Conservation (phyloP, 35 echinoderm and acorn worm genomes). For the Lytechinus pictus region DNA sequence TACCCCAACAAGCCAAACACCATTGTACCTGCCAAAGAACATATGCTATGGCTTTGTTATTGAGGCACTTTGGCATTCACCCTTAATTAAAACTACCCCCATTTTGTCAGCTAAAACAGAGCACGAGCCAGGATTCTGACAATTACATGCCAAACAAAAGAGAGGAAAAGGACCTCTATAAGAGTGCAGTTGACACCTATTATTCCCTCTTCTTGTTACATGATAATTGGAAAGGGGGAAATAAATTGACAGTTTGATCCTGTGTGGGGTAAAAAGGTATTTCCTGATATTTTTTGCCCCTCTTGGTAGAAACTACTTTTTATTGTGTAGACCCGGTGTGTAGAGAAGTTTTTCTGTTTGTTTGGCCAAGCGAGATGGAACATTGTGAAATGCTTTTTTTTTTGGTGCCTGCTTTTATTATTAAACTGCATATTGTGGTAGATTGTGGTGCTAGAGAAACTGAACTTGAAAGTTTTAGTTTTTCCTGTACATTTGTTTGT, state of each 20-base stretch:
- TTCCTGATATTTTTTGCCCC: not conserved
- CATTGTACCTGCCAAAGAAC: not conserved
- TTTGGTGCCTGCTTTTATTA: too few relatives aligned
- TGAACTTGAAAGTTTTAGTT: too few relatives aligned
- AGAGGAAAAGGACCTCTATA: not conserved
- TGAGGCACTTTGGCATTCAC: not conserved
- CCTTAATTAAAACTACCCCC: not conserved
- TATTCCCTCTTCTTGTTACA: not conserved
- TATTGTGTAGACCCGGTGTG: too few relatives aligned
- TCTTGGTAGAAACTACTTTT: too few relatives aligned
- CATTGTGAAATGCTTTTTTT: too few relatives aligned
- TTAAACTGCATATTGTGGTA: too few relatives aligned
- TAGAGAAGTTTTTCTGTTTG: not conserved
- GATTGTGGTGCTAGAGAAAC: too few relatives aligned
- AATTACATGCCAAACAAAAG: not conserved
- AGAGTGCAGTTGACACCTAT: slow-evolving; percentile 2
- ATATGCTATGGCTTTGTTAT: not conserved
- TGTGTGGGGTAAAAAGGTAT: slow-evolving; percentile 11
- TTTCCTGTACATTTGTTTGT: too few relatives aligned
- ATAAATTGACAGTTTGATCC: not conserved
- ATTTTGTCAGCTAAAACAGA: not conserved
- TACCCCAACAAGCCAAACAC: not conserved
- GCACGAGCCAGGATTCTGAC: not conserved
- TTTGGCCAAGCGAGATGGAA: not conserved
- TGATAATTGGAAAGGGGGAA: not conserved